Base-by-base conservation (phyloP, 2,797 vertebrate species). In the Falco peregrinus region DNA sequence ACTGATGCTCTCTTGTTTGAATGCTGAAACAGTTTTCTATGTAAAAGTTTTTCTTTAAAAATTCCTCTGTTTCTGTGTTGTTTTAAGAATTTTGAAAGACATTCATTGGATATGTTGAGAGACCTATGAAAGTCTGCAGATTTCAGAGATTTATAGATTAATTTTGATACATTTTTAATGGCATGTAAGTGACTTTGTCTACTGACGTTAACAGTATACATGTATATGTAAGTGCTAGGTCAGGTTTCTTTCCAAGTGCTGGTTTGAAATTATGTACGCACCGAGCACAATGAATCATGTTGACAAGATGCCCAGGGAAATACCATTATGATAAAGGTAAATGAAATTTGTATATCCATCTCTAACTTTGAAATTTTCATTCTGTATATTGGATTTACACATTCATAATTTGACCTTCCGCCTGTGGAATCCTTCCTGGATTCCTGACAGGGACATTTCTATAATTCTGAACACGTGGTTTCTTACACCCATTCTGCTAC, bases 161-260 rank as follows among this genome's bases (percentile, higher is more conserved):
- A 16, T 80, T 93, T 53, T 65, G 18, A 29, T 56, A 11, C 0
- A 1, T 60, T 64, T 79, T 85, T 85, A 57, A 28, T 33, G 11
- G n/a, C 16, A 68, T 33, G 43, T 9, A 79, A 53, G 19, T 79
- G 11, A 53, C 25, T 65, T 54, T 57, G 15, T 60, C 20, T 57
- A 15, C 28, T 0, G 0, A 12, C 12, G 26, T 22, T 63, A 88
- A 70, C 14, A 25, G 9, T 33, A 33, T 5, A 17, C 28, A 28
- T 41, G 3, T 14, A 28, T 33, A 43, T 48, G 31, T 35, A 63
- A 87, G 10, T 35, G 26, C 31, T 35, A 65, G 54, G 11, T 35
- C 70, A 64, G 29, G 29, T 74, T 76, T 80, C 31, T 85, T 65
- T 68, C 63, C 19, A 76, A 70, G 15, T 31, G 16, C 22, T 60